Evolutionary conservation across 2,113 vertebrate genomes (phyloP), one percentile per base, ranked within the genome.

Genomic region (Enhydra lutris): DNA sequence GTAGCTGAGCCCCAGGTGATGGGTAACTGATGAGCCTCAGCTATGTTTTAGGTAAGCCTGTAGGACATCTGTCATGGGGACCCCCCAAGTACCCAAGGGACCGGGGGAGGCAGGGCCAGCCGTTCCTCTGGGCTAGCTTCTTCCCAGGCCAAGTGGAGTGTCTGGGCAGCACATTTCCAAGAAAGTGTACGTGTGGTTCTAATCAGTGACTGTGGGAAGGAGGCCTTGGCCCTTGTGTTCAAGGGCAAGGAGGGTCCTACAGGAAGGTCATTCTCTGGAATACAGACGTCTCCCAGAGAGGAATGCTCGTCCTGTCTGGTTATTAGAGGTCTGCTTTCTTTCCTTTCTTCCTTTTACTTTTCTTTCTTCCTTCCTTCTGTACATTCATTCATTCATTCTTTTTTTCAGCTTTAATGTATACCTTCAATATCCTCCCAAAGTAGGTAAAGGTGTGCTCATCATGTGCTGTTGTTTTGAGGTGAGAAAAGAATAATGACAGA

Each of bases 401-500:
- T 63, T 20, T 97, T 34, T 69, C 47, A 34, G 55, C 13, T 17
- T 29, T 94, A 31, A 24, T 52, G 26, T 31, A 26, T 7, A 55
- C 34, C 55, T 88, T 57, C 80, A 0, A 18, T 18, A 63, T 65
- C 52, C 69, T 84, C 45, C 74, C 34, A 89, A 50, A 88, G 63
- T 52, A 47, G 42, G 4, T 55, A 76, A 36, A 95, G 21, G 31
- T 91, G 3, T 84, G 50, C 18, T 76, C 7, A 8, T 39, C 57
- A 73, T 11, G 18, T 91, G 65, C 73, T 81, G 57, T 42, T 34
- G 45, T 89, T 79, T 52, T 84, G 31, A 94, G 18, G 73, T 76
- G 80, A 93, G 50, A 94, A 95, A 36, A 93, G 15, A 90, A 59
- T 86, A 63, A 83, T 80, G 52, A 78, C 69, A 83, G 34, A 92